phyloP scores from a whole-genome alignment of 2,888 invertebrate species.

The Meteorus cinctellus region DNA sequence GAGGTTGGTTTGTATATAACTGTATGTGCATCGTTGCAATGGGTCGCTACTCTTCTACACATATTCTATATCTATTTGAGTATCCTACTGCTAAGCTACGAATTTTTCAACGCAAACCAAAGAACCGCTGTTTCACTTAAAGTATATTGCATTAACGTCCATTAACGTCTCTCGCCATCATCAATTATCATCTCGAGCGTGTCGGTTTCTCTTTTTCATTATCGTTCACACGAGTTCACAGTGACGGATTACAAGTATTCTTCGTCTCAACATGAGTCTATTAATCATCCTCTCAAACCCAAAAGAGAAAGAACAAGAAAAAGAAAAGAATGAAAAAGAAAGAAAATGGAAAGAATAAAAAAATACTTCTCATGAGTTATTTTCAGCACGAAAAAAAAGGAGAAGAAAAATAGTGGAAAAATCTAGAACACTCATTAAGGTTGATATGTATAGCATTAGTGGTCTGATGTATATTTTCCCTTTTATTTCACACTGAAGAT shows the following conservation, averaged over 20 bases:
- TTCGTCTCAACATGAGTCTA: slow-evolving; percentile 22
- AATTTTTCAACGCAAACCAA: slow-evolving; percentile 30
- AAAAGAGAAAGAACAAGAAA: neutral
- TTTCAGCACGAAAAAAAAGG: neutral
- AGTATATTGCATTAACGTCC: slow-evolving; percentile 53
- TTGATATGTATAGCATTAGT: neutral
- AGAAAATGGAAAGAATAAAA: neutral
- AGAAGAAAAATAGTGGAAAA: slow-evolving; percentile 6
- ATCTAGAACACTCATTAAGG: slow-evolving; percentile 6
- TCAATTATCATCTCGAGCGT: slow-evolving; percentile 47
- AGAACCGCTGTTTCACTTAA: slow-evolving; percentile 46
- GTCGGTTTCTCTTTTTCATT: slow-evolving; percentile 47
- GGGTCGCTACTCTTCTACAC: neutral
- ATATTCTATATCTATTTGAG: slow-evolving; percentile 2
- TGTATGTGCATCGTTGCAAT: neutral
- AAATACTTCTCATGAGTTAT: slow-evolving; percentile 21
- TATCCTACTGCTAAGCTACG: slow-evolving; percentile 22
- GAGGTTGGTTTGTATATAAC: neutral
- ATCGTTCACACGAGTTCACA: slow-evolving; percentile 40
- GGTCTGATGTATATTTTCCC: neutral
- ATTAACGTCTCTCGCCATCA: slow-evolving; percentile 49
- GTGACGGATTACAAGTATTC: slow-evolving; percentile 33
- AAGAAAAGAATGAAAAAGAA: neutral
- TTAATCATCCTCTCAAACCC: slow-evolving; percentile 15
- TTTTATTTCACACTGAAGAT: neutral